Evolutionary conservation across 2,888 invertebrate species (phyloP).

Genomic region (Phytoseiulus persimilis): DNA sequence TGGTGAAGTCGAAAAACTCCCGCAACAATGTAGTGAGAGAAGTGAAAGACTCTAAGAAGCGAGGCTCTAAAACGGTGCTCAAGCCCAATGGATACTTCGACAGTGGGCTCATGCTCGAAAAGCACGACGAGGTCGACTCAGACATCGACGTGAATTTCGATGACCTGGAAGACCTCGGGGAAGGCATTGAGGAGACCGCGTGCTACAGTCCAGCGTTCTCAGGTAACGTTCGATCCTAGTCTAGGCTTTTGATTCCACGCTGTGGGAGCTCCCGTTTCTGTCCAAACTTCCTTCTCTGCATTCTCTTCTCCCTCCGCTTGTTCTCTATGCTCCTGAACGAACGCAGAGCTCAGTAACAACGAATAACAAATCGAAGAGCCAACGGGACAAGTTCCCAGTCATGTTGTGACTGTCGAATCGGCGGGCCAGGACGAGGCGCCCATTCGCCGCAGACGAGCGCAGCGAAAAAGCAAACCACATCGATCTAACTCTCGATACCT

Average conservation of each 20-base stretch:
- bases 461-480: not conserved
- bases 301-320: too few relatives aligned
- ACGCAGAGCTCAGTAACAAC: too few relatives aligned
- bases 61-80: constrained; percentile 10
- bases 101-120: constrained; percentile 32
- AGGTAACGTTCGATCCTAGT: not conserved
- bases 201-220: constrained; percentile 39
- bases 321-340: too few relatives aligned
- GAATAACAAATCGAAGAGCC: too few relatives aligned
- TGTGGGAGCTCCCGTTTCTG: too few relatives aligned
- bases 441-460: too few relatives aligned
- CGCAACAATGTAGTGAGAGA: constrained; percentile 29
- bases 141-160: constrained; percentile 35
- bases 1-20: constrained; percentile 20
- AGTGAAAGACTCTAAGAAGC: constrained; percentile 12
- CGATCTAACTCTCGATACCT: not conserved
- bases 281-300: too few relatives aligned
- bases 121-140: constrained; percentile 33
- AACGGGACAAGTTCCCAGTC: too few relatives aligned
- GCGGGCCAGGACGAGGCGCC: too few relatives aligned
- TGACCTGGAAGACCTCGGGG: constrained; percentile 31
- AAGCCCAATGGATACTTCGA: constrained; percentile 37
- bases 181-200: constrained; percentile 27
- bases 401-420: too few relatives aligned
- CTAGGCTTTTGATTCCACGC: not conserved